A percentile compares a stretch with the other conserved stretches of the same genome.
phyloP scores from a whole-genome alignment of 2,888 invertebrate genomes.

The Adineta ricciae region DNA sequence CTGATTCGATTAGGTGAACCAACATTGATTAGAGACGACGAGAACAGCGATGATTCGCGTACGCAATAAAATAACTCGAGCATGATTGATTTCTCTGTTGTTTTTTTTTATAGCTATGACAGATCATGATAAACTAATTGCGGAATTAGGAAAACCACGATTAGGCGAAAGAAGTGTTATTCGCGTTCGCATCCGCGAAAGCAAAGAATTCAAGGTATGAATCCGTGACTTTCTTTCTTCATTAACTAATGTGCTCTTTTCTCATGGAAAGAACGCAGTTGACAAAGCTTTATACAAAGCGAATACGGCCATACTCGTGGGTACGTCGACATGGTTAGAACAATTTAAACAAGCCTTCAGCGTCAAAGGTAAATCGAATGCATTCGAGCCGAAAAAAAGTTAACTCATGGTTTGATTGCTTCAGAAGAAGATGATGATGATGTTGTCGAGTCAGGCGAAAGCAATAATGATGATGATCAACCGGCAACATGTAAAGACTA shows the following conservation, averaged over 20 bases:
- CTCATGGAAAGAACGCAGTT: slow-evolving; percentile 73
- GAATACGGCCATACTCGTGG: slow-evolving; percentile 71
- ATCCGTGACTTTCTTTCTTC: background rate
- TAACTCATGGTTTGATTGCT: too few relatives aligned
- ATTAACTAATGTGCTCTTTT: too few relatives aligned
- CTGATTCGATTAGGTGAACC: slow-evolving; percentile 83
- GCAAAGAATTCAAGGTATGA: slow-evolving; percentile 92
- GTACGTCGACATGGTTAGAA: slow-evolving; percentile 97
- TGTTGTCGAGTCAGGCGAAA: background rate
- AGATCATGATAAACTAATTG: slow-evolving; percentile 48
- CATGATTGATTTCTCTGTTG: too few relatives aligned
- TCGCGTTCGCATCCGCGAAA: slow-evolving; percentile 84
- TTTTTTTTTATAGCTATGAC: background rate
- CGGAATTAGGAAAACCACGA: slow-evolving; percentile 71
- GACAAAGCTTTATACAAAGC: slow-evolving; percentile 94
- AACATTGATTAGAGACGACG: slow-evolving; percentile 34
- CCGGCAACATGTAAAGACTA: slow-evolving; percentile 79
- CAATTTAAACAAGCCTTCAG: slow-evolving; percentile 93
- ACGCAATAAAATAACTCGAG: background rate
- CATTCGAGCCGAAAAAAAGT: too few relatives aligned
- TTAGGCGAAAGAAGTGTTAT: slow-evolving; percentile 75
- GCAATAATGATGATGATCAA: slow-evolving; percentile 44
- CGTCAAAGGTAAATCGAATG: slow-evolving; percentile 60
- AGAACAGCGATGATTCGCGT: background rate
- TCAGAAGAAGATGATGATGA: slow-evolving; percentile 38